Evolutionary conservation across 2,797 vertebrate species (phyloP), one percentile per base, ranked within the genome.

Genomic region (Gouania willdenowi): DNA sequence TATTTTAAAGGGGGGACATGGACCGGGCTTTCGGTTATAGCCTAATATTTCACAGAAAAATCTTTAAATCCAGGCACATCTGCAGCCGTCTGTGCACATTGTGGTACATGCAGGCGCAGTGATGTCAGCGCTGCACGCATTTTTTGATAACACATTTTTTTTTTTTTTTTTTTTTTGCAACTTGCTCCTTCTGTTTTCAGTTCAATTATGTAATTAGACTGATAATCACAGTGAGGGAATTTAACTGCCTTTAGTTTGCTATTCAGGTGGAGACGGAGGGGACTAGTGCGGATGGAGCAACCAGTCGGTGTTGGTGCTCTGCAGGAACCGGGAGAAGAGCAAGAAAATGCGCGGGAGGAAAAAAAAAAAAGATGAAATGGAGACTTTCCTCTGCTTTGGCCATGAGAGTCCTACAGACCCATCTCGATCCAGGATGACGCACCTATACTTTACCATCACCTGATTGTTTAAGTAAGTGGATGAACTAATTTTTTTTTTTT

Each of bases 31-130:
- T 79, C 54, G 75, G n/a, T 82, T 84, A 79, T 64, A 78, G 77
- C 61, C 75, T 76, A 85, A 84, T 88, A 83, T 85, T 83, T 69
- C 77, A 82, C 79, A 85, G 76, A 86, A 84, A 79, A 84, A 79
- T 83, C 79, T 75, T 83, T 83, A 83, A 86, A 87, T 79, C 31
- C 74, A 64, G 77, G 54, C 67, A n/a, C n/a, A 71, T 57, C 67
- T 41, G 59, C 75, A 77, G 79, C 52, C 71, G 61, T 45, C 55
- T 78, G 75, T n/a, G 79, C 70, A 57, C 75, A 69, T 68, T 65
- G 59, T 72, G 53, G 53, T 70, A 20, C 19, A 20, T 10, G 56
- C 74, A 75, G 69, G 67, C 75, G 64, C 57, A 40, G 68, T 66
- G 81, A 60, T 76, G 77, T 73, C 71, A 73, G 67, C 55, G 53